Evolutionary conservation across 2,888 invertebrate species (phyloP), one percentile per base, ranked within the genome.

Genomic region (Aromia moschata): DNA sequence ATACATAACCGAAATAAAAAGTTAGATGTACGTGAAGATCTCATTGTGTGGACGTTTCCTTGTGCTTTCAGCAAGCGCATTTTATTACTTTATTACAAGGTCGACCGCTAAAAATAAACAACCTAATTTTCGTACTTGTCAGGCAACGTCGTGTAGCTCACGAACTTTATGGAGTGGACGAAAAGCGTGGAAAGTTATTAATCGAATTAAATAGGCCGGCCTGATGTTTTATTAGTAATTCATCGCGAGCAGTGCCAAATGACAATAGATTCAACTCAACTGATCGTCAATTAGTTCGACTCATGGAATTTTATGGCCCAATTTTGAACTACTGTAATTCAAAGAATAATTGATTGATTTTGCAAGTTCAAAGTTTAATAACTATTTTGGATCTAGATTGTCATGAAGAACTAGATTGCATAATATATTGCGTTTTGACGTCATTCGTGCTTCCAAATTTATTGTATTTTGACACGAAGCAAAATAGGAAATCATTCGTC

Each of bases 101-200:
- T 43, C 25, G 43, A 12, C 14, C 3, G 20, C 43, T 43, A 43
- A 43, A 43, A 25, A 43, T 43, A 43, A 20, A 43, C 43, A 43
- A 43, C 43, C 43, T 25, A 43, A 25, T 43, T 43, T 40, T 25
- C 43, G 12, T 43, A 20, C 11, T 14, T 11, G 2, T 25, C 17
- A 25, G 25, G 25, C 25, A 25, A 7, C 25, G 3, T 25, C 7
- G 25, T 25, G 25, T 25, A 25, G 7, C 25, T 25, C 25, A 25
- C 25, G 4, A 25, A 25, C 7, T 25, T 25, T 25, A 25, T 25
- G 25, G 7, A 25, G 25, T 25, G 7, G 25, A 25, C 25, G 25
- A 25, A 7, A 25, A 7, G 25, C 25, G 7, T n/a, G 7, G 25
- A 25, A 25, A 25, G 4, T 25, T 25, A 25, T 25, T 25, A 25